Base-by-base conservation (phyloP, 2,797 vertebrate genomes). In the Dendrocincla tyrannina region DNA sequence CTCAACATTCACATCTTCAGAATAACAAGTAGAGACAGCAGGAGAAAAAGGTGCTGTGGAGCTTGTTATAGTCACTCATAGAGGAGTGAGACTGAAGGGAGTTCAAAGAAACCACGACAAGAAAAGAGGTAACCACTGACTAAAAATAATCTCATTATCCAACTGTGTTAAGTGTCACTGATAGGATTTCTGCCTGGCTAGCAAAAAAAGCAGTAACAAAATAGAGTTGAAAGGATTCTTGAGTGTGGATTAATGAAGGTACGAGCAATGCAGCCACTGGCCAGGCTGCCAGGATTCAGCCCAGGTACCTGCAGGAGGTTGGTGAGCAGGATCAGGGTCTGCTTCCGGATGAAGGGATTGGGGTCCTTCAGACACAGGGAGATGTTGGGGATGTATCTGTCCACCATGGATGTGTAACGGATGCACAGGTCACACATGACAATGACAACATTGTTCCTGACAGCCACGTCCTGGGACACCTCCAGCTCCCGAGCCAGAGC, bases 391-490 rank as follows among this genome's bases (percentile, higher is more conserved):
- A 99, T 92, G 85, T 99, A 99, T 41, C 97, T 98, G 94, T 99
- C 99, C 92, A 98, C 99, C 67, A 98, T 97, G 87, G 98, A 98
- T 3, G 99, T 99, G 97, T 99, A 99, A 46, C 99, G 98, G 84
- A 99, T 96, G 9, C 99, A 99, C 14, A 99, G 98, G 32, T 99
- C 99, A 0, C 99, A 99, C 98, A 99, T 98, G 3, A 99, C 97
- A 23, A 99, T 98, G 83, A 99, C 92, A 1, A 98, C 98, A 0
- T 99, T 99, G 97, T 98, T 99, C 85, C 99, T 98, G 30, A 99
- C 98, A 0, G 98, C 98, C 16, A 98, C 91, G 3, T 99, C 98
- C 1, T 84, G 90, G 0, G 99, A 98, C 15, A 98, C 96, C 97
- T 99, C 98, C 39, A 99, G 98, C 94, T 99, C 99, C 16, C 98